Conservation (phyloP, 2,888 invertebrate genomes). For the Cenopis cana region DNA sequence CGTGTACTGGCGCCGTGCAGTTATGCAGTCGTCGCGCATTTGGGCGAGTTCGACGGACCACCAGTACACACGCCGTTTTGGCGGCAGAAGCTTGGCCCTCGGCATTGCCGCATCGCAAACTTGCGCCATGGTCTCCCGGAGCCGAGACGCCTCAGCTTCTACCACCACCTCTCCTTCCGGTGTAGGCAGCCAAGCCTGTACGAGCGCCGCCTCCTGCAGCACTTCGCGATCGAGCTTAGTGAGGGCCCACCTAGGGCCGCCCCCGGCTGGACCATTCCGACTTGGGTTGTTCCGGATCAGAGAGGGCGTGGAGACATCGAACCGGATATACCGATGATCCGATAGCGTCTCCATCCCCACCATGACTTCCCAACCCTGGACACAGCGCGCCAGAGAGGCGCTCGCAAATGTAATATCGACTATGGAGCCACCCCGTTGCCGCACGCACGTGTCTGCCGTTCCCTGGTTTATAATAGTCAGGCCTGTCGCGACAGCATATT, state of each 20-base stretch:
- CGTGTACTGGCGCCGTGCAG: background rate
- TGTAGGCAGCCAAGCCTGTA: constrained; percentile 3
- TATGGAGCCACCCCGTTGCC: background rate
- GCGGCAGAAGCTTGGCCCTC: background rate
- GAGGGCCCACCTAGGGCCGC: constrained; percentile 3
- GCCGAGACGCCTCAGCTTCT: background rate
- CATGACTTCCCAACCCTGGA: constrained; percentile 7
- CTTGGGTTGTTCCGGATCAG: background rate
- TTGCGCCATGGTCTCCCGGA: background rate
- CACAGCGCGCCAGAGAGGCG: background rate
- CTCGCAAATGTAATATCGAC: background rate
- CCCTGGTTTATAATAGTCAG: background rate
- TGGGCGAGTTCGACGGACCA: too few relatives aligned
- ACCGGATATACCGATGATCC: background rate
- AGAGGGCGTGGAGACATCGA: background rate
- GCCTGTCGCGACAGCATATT: background rate
- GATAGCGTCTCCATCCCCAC: background rate
- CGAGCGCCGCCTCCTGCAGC: background rate
- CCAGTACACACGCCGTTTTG: background rate
- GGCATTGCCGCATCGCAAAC: constrained; percentile 4
- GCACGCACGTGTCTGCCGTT: background rate
- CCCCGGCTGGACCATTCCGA: background rate
- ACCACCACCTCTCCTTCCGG: background rate
- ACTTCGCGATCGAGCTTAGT: background rate
- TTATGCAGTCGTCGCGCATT: background rate